A percentile compares a stretch with the other conserved stretches of the same genome.
These are phyloP conservation scores for Melanotaenia boesemani DNA, from an alignment of 2,797 vertebrate genomes.

Conservation along the genomic window DNA sequence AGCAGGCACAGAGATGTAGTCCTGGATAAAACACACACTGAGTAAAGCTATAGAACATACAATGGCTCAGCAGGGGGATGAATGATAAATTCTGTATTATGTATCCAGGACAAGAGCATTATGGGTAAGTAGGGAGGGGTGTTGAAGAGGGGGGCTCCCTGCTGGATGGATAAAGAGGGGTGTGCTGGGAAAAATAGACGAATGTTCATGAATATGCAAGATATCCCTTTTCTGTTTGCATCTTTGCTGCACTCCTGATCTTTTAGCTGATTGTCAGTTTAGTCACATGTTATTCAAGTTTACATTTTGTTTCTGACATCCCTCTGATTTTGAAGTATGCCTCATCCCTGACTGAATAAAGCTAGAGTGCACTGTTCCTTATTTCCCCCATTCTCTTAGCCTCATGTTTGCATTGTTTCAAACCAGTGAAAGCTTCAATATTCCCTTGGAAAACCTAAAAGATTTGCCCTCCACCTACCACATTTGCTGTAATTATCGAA, in stretches of 20 bases:
- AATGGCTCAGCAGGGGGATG: conserved; percentile 67
- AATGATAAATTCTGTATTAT: conserved; percentile 66
- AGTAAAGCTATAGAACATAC: conserved; percentile 47
- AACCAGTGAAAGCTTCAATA: conserved; percentile 20
- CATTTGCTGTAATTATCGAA: conserved; percentile 59
- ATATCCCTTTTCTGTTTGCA: conserved; percentile 25
- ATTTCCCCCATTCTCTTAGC: conserved; percentile 1
- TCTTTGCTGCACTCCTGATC: conserved; percentile 42
- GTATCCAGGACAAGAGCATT: conserved; percentile 69
- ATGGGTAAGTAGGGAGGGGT: conserved; percentile 55
- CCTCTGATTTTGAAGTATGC: conserved; percentile 21
- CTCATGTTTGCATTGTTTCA: conserved; percentile 6
- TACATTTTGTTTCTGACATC: conserved; percentile 21
- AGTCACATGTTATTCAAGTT: conserved; percentile 19
- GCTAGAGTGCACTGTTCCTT: neutral
- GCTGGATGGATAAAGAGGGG: conserved; percentile 5
- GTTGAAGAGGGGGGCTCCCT: conserved; percentile 19
- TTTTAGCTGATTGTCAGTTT: conserved; percentile 26
- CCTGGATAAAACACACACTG: conserved; percentile 31
- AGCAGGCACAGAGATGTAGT: conserved; percentile 11
- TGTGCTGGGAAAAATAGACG: conserved; percentile 44
- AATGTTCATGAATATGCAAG: conserved; percentile 69
- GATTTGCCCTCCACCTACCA: conserved; percentile 22
- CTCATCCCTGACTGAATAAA: neutral
- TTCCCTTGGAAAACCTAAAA: conserved; percentile 33